These are phyloP conservation scores for Arenaria interpres DNA, from an alignment of 2,113 vertebrate species.

Conservation along the genomic window DNA sequence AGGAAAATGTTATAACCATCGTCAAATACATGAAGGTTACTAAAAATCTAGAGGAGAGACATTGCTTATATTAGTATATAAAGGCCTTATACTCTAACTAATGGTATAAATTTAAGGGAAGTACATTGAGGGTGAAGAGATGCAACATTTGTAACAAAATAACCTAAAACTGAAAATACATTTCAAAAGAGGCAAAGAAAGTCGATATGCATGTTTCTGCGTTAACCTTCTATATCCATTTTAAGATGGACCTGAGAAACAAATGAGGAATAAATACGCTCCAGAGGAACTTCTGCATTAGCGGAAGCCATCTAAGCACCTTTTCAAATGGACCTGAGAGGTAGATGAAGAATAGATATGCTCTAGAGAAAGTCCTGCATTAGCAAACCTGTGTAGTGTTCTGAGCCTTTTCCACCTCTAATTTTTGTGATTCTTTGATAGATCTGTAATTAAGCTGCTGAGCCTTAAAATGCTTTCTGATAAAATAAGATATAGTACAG, in stretches of 20 bases:
- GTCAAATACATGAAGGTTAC: neutral
- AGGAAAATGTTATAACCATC: neutral
- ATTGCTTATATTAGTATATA: neutral
- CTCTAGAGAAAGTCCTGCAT: conserved; percentile 15
- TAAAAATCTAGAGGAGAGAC: neutral
- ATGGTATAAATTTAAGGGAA: neutral
- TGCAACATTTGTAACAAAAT: neutral
- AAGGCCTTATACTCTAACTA: neutral
- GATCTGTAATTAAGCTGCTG: conserved; percentile 20
- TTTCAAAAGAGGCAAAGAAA: neutral
- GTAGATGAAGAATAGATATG: conserved; percentile 4
- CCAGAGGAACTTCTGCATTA: conserved; percentile 3
- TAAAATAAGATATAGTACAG: neutral
- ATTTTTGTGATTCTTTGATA: neutral
- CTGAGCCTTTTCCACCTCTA: neutral
- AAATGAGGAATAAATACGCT: conserved; percentile 8
- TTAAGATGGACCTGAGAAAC: neutral
- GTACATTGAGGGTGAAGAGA: neutral
- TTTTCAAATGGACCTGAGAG: neutral
- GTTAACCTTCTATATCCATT: neutral
- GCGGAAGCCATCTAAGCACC: neutral
- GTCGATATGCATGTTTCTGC: neutral
- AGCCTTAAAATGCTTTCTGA: conserved; percentile 21
- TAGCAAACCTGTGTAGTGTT: conserved; percentile 15
- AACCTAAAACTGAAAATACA: neutral